Percentiles rank a stretch among this genome's conserved stretches.
phyloP scores from a whole-genome alignment of 2,113 vertebrate species.

The Canis aureus region DNA sequence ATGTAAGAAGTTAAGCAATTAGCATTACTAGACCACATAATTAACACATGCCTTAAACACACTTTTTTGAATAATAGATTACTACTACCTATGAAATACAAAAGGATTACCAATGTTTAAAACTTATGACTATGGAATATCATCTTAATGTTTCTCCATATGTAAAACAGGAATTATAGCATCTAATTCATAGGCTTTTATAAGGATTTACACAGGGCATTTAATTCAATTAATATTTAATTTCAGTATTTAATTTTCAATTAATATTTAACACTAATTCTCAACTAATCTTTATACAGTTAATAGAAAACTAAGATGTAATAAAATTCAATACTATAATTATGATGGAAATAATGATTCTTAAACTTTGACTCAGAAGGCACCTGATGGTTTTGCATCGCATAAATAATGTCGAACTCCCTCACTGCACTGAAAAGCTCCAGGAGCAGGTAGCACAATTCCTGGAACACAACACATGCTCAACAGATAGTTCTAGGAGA shows the following conservation, averaged over 20 bases:
- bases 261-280: slow-evolving; percentile 17
- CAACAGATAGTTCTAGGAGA: not conserved
- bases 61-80: slow-evolving; percentile 27
- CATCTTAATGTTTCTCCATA: not conserved
- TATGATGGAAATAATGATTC: not conserved
- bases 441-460: not conserved
- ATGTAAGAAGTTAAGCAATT: slow-evolving; percentile 63
- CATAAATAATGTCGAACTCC: not conserved
- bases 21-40: not conserved
- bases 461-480: not conserved
- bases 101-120: not conserved
- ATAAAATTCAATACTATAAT: not conserved
- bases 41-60: slow-evolving; percentile 34
- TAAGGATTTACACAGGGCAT: not conserved
- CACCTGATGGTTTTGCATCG: not conserved
- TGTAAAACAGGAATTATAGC: not conserved
- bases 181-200: not conserved
- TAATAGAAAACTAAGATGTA: slow-evolving; percentile 35
- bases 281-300: not conserved
- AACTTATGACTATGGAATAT: not conserved
- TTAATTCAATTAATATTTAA: slow-evolving; percentile 26
- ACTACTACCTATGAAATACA: not conserved
- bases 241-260: slow-evolving; percentile 19
- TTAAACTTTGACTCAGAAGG: not conserved
- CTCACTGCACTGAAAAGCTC: not conserved